A percentile compares a stretch with the other conserved stretches of the same genome.
These are phyloP conservation scores for Coenobita brevimanus DNA, from an alignment of 1,140 invertebrate species.

Conservation along the genomic window DNA sequence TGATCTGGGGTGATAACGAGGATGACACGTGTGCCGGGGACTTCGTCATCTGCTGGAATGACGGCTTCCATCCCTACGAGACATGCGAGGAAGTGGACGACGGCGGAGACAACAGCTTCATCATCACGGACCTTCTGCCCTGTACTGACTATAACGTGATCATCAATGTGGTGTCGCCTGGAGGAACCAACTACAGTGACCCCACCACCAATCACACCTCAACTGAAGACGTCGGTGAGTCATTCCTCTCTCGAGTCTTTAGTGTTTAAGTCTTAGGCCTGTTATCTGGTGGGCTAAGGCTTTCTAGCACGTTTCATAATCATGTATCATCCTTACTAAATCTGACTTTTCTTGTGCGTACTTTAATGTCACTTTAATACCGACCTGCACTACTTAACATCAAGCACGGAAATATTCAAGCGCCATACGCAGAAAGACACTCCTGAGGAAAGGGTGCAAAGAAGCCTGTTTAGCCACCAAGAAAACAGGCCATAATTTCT, in stretches of 20 bases:
- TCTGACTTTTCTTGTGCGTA: too few species aligned
- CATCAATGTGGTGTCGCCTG: constrained; percentile 19
- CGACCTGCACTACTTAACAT: too few species aligned
- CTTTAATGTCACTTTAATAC: too few species aligned
- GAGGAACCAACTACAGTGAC: constrained; percentile 8
- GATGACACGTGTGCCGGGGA: constrained; percentile 5
- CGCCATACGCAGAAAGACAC: too few species aligned
- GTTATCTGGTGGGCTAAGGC: too few species aligned
- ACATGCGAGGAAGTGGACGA: background rate
- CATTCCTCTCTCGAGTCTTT: background rate
- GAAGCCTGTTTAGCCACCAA: too few species aligned
- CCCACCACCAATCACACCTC: constrained; percentile 12
- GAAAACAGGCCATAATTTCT: too few species aligned
- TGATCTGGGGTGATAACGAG: too few species aligned
- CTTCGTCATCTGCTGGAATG: constrained; percentile 38
- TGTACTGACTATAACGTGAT: constrained; percentile 34
- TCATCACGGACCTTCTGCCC: constrained; percentile 40
- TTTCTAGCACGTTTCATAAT: too few species aligned
- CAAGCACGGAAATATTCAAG: too few species aligned
- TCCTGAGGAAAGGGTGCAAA: too few species aligned
- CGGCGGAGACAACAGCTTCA: constrained; percentile 28
- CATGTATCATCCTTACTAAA: too few species aligned
- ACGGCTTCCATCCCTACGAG: constrained; percentile 30
- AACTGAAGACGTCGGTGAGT: constrained; percentile 41
- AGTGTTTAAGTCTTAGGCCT: background rate